Conservation (phyloP, 2,888 invertebrate genomes). For the Nephrotoma appendiculata region DNA sequence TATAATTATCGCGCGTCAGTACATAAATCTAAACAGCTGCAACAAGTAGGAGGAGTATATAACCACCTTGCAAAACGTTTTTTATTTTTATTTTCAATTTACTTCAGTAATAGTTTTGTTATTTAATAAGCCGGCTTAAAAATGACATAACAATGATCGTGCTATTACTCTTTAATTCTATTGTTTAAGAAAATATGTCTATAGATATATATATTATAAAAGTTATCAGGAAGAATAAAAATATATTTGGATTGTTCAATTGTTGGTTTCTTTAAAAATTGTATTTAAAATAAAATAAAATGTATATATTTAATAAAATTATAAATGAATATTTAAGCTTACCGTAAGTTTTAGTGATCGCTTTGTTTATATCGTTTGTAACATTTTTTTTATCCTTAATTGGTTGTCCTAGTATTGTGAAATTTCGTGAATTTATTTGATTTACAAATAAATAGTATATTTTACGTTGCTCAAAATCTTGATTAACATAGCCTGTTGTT, state of each 20-base stretch:
- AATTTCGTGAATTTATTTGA: constrained; percentile 30
- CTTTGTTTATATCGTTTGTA: constrained; percentile 26
- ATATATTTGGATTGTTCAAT: neutral
- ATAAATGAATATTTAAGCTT: constrained; percentile 18
- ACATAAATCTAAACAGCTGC: neutral
- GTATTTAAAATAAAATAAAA: neutral
- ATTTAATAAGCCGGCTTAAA: neutral
- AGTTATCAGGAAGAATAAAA: neutral
- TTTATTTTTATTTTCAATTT: neutral
- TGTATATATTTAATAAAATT: neutral
- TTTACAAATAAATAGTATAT: constrained; percentile 30
- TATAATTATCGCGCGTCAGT: neutral
- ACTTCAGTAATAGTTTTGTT: neutral
- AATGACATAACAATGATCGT: neutral
- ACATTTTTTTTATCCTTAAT: constrained; percentile 26
- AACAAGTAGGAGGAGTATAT: neutral
- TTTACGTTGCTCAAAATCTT: constrained; percentile 28
- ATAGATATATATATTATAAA: too few relatives aligned
- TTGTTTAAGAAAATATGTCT: neutral
- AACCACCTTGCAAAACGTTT: neutral
- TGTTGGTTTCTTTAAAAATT: neutral
- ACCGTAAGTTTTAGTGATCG: constrained; percentile 34
- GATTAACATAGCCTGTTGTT: constrained; percentile 26
- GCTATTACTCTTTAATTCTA: neutral
- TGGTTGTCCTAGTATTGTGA: constrained; percentile 32